Evolutionary conservation across 2,888 invertebrate genomes (phyloP), one percentile per base, ranked within the genome.

Genomic region (Acanthosoma haemorrhoidale): DNA sequence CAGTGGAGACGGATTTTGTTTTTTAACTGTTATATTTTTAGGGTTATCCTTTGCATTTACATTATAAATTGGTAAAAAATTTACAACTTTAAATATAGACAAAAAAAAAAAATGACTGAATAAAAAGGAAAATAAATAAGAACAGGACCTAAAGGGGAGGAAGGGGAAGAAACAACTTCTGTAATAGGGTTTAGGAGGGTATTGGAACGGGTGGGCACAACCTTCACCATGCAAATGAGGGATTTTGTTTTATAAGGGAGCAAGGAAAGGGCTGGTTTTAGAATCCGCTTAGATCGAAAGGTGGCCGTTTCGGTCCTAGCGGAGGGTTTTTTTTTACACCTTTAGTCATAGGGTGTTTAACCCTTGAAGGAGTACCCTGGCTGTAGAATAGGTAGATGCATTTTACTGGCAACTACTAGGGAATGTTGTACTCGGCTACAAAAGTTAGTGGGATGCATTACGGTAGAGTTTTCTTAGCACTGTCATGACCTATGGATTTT

Each of bases 201-300:
- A 25, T 5, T 25, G n/a, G 13, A n/a, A 25, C 25, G 6, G 29
- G 29, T 25, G 29, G 25, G 5, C n/a, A 11, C 51, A 4, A 6
- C 51, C 51, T n/a, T 21, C 29, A 21, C 51, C 21, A 51, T 51
- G 51, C 51, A 51, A 51, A 51, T 51, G 21, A 51, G 21, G 5
- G 51, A n/a, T 25, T 51, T 51, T 51, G 51, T 51, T 51, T 51
- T 51, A 51, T 51, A 51, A 51, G 51, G 51, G 29, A 9, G 16
- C 4, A 8, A 6, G 2, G 41, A 4, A 5, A 2, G 18, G 51
- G n/a, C 0, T 13, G 43, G 13, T 1, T 21, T 1, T 13, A 6
- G 51, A 25, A n/a, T 11, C 2, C 2, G 4, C 18, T 18, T 18
- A 16, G 11, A 41, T 16, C 16, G 16, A 3, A 15, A n/a, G 38